These are phyloP conservation scores for Barnardius zonarius DNA, from an alignment of 2,113 vertebrate genomes.

Conservation along the genomic window DNA sequence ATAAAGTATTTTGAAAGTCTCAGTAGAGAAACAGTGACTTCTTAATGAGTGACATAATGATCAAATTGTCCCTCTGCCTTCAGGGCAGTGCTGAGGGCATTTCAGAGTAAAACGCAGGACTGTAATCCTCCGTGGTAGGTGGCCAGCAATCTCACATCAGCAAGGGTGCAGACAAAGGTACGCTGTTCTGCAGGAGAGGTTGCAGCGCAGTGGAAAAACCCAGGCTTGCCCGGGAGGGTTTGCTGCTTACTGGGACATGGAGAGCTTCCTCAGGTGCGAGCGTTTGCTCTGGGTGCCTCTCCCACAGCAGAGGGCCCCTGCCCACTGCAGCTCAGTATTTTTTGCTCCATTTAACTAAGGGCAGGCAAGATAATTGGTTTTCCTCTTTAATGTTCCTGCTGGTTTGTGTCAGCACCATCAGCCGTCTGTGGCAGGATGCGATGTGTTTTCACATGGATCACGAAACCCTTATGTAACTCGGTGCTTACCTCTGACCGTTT, in stretches of 20 bases:
- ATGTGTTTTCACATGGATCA: not conserved
- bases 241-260: not conserved
- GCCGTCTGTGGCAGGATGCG: rapidly evolving
- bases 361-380: not conserved
- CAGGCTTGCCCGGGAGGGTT: not conserved
- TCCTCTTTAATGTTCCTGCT: not conserved
- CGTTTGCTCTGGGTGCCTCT: not conserved
- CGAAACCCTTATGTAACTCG: rapidly evolving
- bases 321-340: not conserved
- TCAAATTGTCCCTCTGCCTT: not conserved
- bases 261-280: not conserved
- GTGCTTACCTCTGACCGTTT: not conserved
- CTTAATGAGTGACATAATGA: not conserved
- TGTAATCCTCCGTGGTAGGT: rapidly evolving
- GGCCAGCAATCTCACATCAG: not conserved
- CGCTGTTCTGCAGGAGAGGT: not conserved
- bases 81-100: not conserved
- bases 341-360: constrained; percentile 30
- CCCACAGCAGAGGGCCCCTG: not conserved
- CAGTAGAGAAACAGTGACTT: not conserved
- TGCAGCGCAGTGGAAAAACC: not conserved
- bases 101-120: not conserved
- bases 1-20: not conserved
- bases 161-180: not conserved
- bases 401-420: not conserved